Percentiles rank a stretch among this genome's conserved stretches.
Conservation (phyloP, 2,113 vertebrate species). For the Otis tarda region DNA sequence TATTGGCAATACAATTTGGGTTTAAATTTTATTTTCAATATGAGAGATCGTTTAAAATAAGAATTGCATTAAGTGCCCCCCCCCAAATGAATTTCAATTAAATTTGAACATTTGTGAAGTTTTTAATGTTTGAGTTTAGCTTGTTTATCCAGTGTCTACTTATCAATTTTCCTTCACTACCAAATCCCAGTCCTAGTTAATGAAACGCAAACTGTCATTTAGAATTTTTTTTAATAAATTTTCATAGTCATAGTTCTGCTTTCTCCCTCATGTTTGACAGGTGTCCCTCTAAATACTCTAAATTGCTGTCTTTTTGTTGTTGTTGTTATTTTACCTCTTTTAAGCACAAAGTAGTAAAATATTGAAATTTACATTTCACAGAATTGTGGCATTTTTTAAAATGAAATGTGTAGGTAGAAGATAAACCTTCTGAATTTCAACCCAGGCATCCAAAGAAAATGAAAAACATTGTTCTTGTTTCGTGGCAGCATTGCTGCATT, state of each 20-base stretch:
- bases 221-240: background rate
- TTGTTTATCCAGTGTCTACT: background rate
- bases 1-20: background rate
- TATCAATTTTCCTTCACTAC: background rate
- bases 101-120: background rate
- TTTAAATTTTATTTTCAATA: background rate
- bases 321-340: background rate
- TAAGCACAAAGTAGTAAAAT: background rate
- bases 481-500: background rate
- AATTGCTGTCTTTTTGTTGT: background rate
- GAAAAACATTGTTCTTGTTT: background rate
- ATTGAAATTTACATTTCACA: background rate
- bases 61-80: background rate
- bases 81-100: background rate
- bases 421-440: background rate
- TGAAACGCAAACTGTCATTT: background rate
- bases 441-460: background rate
- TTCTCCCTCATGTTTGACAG: background rate
- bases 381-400: background rate
- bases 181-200: background rate
- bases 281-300: background rate
- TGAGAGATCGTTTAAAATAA: background rate
- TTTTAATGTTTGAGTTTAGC: background rate
- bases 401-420: fast-evolving
- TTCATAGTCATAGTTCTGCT: background rate